A percentile compares a stretch with the other conserved stretches of the same genome.
phyloP scores from a whole-genome alignment of 2,888 invertebrate genomes.

The Leptogaster cylindrica region DNA sequence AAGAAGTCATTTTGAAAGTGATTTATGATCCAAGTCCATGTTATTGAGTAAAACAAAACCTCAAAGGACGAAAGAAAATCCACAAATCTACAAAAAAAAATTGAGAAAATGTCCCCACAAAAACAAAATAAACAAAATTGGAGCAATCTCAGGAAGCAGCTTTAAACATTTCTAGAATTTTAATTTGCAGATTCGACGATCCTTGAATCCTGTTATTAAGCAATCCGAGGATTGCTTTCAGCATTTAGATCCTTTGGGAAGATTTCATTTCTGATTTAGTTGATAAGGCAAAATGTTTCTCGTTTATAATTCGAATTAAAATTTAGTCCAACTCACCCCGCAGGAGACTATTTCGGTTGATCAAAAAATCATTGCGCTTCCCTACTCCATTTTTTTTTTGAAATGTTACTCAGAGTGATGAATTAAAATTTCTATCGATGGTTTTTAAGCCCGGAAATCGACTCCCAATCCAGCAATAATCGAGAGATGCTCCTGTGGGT shows the following conservation, averaged over 20 bases:
- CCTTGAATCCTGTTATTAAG: neutral
- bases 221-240: neutral
- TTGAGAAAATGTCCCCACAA: too few species aligned
- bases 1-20: conserved; percentile 3
- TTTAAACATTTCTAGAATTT: conserved; percentile 9
- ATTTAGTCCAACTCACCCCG: neutral
- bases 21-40: conserved; percentile 14
- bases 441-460: neutral
- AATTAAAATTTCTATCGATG: conserved; percentile 8
- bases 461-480: neutral
- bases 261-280: conserved; percentile 1
- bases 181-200: neutral
- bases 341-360: neutral
- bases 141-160: neutral
- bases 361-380: neutral
- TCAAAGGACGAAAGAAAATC: too few species aligned
- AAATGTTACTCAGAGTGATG: neutral
- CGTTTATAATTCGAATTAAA: too few species aligned
- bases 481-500: neutral
- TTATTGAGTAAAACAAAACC: too few species aligned
- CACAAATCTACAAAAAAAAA: too few species aligned
- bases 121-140: conserved; percentile 5
- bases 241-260: conserved; percentile 3
- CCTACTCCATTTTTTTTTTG: neutral
- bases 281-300: conserved; percentile 1